Evolutionary conservation across 2,797 vertebrate genomes (phyloP), one percentile per base, ranked within the genome.

Genomic region (Lepus oiostolus): DNA sequence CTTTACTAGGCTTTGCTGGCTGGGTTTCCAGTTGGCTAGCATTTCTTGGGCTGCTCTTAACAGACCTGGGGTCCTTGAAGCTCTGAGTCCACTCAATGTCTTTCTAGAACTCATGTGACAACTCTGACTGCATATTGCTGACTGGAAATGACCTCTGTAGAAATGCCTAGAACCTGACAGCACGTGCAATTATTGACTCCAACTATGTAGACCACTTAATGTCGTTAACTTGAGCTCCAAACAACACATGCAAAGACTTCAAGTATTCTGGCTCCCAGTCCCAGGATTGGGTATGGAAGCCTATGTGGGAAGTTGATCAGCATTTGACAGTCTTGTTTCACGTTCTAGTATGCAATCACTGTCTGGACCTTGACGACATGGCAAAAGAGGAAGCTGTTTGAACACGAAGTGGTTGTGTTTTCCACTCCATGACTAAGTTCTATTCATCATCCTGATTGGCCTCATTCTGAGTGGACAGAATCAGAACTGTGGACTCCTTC

Each of bases 241-340:
- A 26, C 4, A 32, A 6, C 28, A 28, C 7, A 13, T 13, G 8
- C 12, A 3, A 1, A 54, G 13, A 11, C 32, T 77, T 54, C 42
- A 12, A 19, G 4, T 26, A 32, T 5, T 76, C 58, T 5, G 19
- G 3, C 22, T 85, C 79, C 30, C 38, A 38, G n/a, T 58, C 28
- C 6, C 42, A 12, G 13, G 14, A 50, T 38, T 12, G 3, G n/a
- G 12, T 24, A 13, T 22, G 12, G 42, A 88, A 2, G 30, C 13
- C 0, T 0, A 7, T 8, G 16, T 50, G 30, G 21, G 7, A 52
- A 81, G 38, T 7, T 3, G 17, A 11, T 21, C 22, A 13, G 52
- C 21, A 17, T 24, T 68, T 58, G 21, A 21, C 38, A 47, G 22
- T 22, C 8, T 22, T 75, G 17, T 42, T 70, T 83, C 26, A 58